A percentile compares a stretch with the other conserved stretches of the same genome.
Conservation (phyloP, 1,140 invertebrate species). For the Papilio glaucus region DNA sequence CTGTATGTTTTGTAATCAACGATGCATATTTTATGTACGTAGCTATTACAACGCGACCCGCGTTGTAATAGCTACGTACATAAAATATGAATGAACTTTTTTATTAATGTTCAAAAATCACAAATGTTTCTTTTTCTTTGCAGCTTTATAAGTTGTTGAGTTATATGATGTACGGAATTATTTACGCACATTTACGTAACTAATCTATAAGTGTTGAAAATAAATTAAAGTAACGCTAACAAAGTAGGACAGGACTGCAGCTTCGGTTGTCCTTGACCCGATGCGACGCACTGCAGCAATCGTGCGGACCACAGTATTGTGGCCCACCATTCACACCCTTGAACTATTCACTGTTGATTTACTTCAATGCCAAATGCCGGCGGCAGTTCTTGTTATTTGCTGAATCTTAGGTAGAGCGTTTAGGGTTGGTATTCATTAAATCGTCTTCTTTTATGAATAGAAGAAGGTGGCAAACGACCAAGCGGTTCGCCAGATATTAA, state of each 20-base stretch:
- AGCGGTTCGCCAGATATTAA: no score
- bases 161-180: not conserved
- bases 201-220: not conserved
- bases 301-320: constrained; percentile 31
- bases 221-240: not conserved
- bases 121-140: no score
- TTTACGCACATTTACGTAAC: no score
- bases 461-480: no score
- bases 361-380: constrained; percentile 13
- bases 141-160: no score
- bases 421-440: no score
- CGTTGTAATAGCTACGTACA: no score
- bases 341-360: constrained; percentile 33
- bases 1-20: no score
- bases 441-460: no score
- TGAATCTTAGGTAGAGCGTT: not conserved
- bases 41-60: no score
- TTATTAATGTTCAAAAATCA: not conserved
- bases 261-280: constrained; percentile 58
- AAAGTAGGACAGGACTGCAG: constrained; percentile 36
- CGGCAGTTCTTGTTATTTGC: not conserved
- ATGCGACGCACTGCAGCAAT: constrained; percentile 60
- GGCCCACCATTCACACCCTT: constrained; percentile 32
- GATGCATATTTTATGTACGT: no score
- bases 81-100: no score